Percentiles rank a stretch among this genome's conserved stretches.
These are phyloP conservation scores for Tricholauxania praeusta DNA, from an alignment of 2,888 invertebrate genomes.

Conservation along the genomic window DNA sequence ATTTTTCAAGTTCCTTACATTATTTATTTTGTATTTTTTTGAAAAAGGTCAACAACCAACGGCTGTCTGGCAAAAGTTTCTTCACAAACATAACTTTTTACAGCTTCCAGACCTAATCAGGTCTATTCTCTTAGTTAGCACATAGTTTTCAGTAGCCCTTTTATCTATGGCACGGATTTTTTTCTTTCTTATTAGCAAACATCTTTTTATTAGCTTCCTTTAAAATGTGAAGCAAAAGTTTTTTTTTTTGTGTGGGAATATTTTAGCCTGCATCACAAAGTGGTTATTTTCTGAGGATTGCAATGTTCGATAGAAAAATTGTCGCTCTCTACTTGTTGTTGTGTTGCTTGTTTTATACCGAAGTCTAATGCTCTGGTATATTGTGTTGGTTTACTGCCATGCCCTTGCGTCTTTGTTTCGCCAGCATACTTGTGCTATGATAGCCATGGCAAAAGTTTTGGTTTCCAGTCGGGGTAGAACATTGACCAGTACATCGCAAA, in stretches of 20 bases:
- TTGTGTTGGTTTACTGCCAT: too few species aligned
- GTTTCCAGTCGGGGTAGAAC: not conserved
- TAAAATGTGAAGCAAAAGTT: not conserved
- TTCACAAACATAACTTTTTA: not conserved
- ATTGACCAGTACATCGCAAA: not conserved
- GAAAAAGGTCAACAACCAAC: not conserved
- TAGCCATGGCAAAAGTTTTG: conserved; percentile 11
- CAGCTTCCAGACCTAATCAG: not conserved
- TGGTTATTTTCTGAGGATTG: not conserved
- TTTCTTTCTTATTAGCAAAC: not conserved
- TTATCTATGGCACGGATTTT: not conserved
- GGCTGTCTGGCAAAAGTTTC: not conserved
- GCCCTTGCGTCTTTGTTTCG: too few species aligned
- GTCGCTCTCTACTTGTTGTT: not conserved
- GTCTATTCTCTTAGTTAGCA: not conserved
- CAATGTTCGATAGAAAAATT: conserved; percentile 2
- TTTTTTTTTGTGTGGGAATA: not conserved
- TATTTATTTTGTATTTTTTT: not conserved
- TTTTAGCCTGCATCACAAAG: too few species aligned
- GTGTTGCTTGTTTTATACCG: not conserved
- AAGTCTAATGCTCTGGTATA: not conserved
- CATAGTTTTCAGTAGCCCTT: not conserved
- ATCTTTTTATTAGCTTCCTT: conserved; percentile 6
- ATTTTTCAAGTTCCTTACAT: not conserved
- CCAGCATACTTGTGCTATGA: too few species aligned